Conservation (phyloP, 2,113 vertebrate species). For the Phalacrocorax brasilianus region DNA sequence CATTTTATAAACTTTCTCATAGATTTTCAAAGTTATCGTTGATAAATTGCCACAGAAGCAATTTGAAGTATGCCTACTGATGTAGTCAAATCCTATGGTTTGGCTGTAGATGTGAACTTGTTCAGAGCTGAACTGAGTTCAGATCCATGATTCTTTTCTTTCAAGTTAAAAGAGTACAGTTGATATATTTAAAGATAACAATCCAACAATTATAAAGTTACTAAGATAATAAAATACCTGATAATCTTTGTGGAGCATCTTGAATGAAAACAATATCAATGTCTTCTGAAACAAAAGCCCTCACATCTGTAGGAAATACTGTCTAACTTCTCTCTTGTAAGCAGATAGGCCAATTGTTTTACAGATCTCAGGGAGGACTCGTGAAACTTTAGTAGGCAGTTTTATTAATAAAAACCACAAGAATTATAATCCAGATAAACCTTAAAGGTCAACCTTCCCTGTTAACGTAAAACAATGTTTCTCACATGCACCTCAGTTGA, state of each 20-base stretch:
- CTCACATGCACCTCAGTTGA: slow-evolving; percentile 49
- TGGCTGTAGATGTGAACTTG: background rate
- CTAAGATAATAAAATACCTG: slow-evolving; percentile 50
- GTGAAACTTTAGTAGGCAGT: slow-evolving; percentile 28
- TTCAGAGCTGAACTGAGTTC: background rate
- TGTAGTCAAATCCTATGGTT: background rate
- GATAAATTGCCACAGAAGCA: background rate
- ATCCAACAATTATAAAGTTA: slow-evolving; percentile 41
- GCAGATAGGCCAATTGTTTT: slow-evolving; percentile 45
- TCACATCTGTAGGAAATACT: slow-evolving; percentile 51
- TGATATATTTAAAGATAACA: slow-evolving; percentile 26
- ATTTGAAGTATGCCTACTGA: background rate
- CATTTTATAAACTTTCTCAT: background rate
- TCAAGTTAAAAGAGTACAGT: background rate
- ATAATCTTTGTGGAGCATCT: slow-evolving; percentile 58
- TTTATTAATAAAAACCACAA: slow-evolving; percentile 36
- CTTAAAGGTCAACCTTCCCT: slow-evolving; percentile 58
- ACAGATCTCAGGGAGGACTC: slow-evolving; percentile 10
- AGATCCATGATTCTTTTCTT: background rate
- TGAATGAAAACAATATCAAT: slow-evolving; percentile 50
- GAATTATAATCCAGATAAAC: slow-evolving; percentile 33
- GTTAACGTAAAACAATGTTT: slow-evolving; percentile 54
- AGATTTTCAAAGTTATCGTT: background rate
- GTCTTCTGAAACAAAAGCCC: slow-evolving; percentile 48
- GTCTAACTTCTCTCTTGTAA: slow-evolving; percentile 10